Base-by-base conservation (phyloP, 1,140 invertebrate genomes). In the Carcinoscorpius rotundicauda region DNA sequence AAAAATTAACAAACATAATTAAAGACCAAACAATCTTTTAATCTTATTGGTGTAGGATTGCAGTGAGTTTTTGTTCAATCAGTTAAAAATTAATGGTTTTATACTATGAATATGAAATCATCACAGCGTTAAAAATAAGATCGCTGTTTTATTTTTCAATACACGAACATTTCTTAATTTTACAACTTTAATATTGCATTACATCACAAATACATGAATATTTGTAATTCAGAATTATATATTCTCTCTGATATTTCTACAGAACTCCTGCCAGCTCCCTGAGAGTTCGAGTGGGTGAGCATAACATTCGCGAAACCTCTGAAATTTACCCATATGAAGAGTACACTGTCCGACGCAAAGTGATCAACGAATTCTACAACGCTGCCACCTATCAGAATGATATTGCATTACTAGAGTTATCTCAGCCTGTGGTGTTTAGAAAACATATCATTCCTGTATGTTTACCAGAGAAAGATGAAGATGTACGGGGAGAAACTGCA, bases 321-420 rank as follows among this genome's bases (percentile, higher is more conserved):
- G 91, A 95, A 74, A 81, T 86, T 59, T 82, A 89, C 50, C 79
- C 86, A 5, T 90, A 94, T 73, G 92, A 96, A 74, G 92, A 96
- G 78, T 94, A 82, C 72, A 83, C 84, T 29, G 89, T 95, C 1
- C 88, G 93, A 74, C 79, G 90, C 48, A 93, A 83, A 3, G 90
- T 94, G 3, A 69, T 74, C 3, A 74, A 77, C 60, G 72, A 76
- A 58, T 68, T 68, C 6, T 73, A 74, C 49, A 71, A 73, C 60
- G 74, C 72, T 6, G 68, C 70, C 9, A 77, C 70, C 9, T 75
- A 71, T 77, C 94, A 95, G 76, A 95, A 95, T 68, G 92, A 96
- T 71, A 91, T 95, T 66, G 91, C 93, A 3, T 80, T 93, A 3
- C 76, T 93, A 29, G 85, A 88, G 55, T 75, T 93, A 53, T 82